Percentiles rank a stretch among this genome's conserved stretches.
These are phyloP conservation scores for Protosalanx chinensis DNA, from an alignment of 2,797 vertebrate species.

Conservation along the genomic window DNA sequence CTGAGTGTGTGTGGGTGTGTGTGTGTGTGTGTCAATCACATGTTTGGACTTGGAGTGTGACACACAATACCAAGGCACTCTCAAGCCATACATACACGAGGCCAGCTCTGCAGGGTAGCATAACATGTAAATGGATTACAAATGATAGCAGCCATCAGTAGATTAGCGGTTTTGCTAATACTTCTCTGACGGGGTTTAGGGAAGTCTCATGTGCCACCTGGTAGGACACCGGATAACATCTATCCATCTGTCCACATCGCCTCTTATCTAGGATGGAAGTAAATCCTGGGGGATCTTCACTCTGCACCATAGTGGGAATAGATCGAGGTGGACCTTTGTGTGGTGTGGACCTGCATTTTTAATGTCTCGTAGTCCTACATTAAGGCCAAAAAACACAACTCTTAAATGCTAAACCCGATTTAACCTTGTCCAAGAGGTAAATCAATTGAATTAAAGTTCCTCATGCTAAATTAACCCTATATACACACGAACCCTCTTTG, in stretches of 20 bases:
- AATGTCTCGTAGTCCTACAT: too few relatives aligned
- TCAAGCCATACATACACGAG: not conserved
- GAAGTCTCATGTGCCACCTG: slow-evolving; percentile 18
- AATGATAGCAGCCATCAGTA: not conserved
- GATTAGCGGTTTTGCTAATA: slow-evolving; percentile 18
- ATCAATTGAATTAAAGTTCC: too few relatives aligned
- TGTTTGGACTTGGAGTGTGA: not conserved
- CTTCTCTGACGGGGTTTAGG: slow-evolving; percentile 18
- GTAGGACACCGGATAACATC: slow-evolving; percentile 13
- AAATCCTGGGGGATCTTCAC: not conserved
- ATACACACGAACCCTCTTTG: too few relatives aligned
- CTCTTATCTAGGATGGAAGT: not conserved
- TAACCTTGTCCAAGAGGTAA: too few relatives aligned
- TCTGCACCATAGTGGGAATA: too few relatives aligned
- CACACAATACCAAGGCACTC: not conserved
- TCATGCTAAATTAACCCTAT: too few relatives aligned
- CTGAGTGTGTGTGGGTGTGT: slow-evolving; percentile 9
- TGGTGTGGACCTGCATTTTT: too few relatives aligned
- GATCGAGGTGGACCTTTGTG: too few relatives aligned
- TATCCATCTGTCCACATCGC: slow-evolving; percentile 18
- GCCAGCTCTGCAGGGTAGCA: not conserved
- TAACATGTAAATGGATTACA: not conserved
- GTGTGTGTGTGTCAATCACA: slow-evolving; percentile 3
- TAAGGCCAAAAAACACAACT: too few relatives aligned
- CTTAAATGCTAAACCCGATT: too few relatives aligned